Evolutionary conservation across 2,888 invertebrate species (phyloP), one percentile per base, ranked within the genome.

Genomic region (Ypsolopha sequella): DNA sequence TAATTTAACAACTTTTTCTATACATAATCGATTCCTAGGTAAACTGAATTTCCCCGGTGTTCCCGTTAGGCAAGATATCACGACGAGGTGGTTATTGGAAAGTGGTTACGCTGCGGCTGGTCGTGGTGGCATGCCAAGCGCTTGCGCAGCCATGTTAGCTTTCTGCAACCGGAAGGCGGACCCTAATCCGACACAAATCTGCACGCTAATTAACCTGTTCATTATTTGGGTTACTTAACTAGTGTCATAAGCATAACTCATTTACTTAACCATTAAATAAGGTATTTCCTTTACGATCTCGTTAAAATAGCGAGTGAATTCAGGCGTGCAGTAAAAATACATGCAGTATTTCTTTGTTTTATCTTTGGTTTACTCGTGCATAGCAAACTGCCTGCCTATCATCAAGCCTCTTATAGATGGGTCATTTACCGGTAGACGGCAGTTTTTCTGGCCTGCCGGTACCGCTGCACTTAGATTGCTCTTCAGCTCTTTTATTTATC

Each of bases 61-160:
- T 84, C 80, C 84, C 82, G 84, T 82, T 84, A 82, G 74, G 55
- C 67, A 70, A 72, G 79, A 74, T 79, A 79, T 79, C 79, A 74
- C 76, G 77, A 78, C 70, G 72, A 68, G 74, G 74, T 75, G 70
- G 76, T 75, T 76, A 80, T 81, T 80, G 82, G 81, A 81, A 81
- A 84, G 80, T 77, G 72, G 76, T 68, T 73, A 74, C 70, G 63
- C 66, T 70, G 71, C 68, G 70, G 73, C 73, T 74, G 62, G 72
- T 68, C 65, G 62, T 70, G 66, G 65, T 45, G 34, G 45, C 34
- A 66, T 64, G 60, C 65, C 62, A 62, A 62, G 66, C 66, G 63
- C 56, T 56, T 59, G 56, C 55, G 56, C 55, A 52, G 53, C 53
- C 55, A 38, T 38, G 39, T 9, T 13, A 41, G 41, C 41, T 36